phyloP scores from a whole-genome alignment of 2,797 vertebrate species.

The Lycodopsis pacificus region DNA sequence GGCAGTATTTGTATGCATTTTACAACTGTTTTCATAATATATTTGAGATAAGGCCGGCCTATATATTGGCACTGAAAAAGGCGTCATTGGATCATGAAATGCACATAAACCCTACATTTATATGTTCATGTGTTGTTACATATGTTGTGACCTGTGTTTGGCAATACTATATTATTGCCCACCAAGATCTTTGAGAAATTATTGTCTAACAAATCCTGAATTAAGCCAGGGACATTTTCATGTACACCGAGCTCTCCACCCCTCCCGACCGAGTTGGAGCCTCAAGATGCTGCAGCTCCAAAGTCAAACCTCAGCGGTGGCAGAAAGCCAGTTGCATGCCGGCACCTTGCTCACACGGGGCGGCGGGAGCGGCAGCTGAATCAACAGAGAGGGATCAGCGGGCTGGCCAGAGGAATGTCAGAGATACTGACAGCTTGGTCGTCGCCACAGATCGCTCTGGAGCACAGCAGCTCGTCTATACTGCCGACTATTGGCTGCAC shows the following conservation, averaged over 20 bases:
- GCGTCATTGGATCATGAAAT: slow-evolving; percentile 9
- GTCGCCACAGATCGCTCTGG: slow-evolving; percentile 42
- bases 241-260: slow-evolving; percentile 17
- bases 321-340: slow-evolving; percentile 63
- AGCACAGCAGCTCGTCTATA: slow-evolving; percentile 56
- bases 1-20: slow-evolving; percentile 5
- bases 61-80: slow-evolving; percentile 15
- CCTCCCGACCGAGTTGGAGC: slow-evolving; percentile 23
- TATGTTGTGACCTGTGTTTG: not conserved
- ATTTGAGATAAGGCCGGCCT: not conserved
- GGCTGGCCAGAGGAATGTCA: slow-evolving; percentile 70
- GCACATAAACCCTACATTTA: not conserved
- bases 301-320: slow-evolving; percentile 74
- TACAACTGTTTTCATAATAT: slow-evolving; percentile 15
- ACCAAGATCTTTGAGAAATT: not conserved
- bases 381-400: slow-evolving; percentile 82
- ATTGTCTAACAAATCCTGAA: not conserved
- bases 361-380: slow-evolving; percentile 76
- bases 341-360: slow-evolving; percentile 67
- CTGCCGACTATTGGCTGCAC: slow-evolving; percentile 56
- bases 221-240: slow-evolving; percentile 31
- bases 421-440: slow-evolving; percentile 64
- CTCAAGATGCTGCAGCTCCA: slow-evolving; percentile 73
- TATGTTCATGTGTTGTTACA: not conserved
- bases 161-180: not conserved